A percentile compares a stretch with the other conserved stretches of the same genome.
Evolutionary conservation across 2,113 vertebrate genomes (phyloP).

Genomic region (Panthera tigris): DNA sequence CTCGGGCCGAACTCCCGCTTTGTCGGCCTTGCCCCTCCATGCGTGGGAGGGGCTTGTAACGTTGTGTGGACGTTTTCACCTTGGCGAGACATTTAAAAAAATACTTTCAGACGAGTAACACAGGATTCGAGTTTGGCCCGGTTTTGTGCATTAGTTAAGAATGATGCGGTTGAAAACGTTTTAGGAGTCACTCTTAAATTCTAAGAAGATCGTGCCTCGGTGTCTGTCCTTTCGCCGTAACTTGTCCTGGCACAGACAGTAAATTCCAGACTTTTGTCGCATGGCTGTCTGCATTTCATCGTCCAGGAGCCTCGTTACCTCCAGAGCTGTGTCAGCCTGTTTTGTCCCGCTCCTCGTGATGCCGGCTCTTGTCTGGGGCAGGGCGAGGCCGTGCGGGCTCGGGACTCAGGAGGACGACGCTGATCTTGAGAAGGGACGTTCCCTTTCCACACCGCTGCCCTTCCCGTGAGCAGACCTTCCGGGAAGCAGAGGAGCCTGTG

Average conservation of each 20-base stretch:
- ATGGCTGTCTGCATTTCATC: neutral
- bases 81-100: neutral
- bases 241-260: neutral
- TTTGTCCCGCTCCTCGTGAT: neutral
- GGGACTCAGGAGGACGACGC: neutral
- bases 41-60: neutral
- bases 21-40: neutral
- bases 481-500: neutral
- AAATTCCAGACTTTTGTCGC: neutral
- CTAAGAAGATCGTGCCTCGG: slow-evolving; percentile 32
- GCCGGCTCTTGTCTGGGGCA: neutral
- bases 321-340: accelerated
- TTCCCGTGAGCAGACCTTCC: neutral
- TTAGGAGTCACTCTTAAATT: slow-evolving; percentile 61
- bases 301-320: neutral
- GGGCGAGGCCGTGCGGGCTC: accelerated
- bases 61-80: neutral
- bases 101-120: neutral
- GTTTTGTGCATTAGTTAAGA: slow-evolving; percentile 15
- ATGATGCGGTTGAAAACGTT: slow-evolving; percentile 64
- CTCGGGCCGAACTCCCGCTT: accelerated
- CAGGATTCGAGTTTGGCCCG: neutral
- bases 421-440: neutral
- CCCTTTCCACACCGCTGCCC: neutral
- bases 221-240: slow-evolving; percentile 17